Evolutionary conservation across 1,140 invertebrate genomes (phyloP), one percentile per base, ranked within the genome.

Genomic region (Drosophila dunni): DNA sequence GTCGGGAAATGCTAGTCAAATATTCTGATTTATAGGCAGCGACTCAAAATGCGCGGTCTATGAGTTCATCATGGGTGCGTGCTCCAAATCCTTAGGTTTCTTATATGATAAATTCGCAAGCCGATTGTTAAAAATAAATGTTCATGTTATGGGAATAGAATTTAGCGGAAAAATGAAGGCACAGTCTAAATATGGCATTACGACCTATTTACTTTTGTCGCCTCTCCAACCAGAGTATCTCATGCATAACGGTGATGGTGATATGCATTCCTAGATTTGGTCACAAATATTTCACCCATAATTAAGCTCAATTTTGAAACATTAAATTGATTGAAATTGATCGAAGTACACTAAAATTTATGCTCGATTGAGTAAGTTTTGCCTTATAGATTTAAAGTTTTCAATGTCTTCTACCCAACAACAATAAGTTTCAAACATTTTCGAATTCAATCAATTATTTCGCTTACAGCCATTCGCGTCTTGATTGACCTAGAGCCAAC

Each of bases 251-350:
- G 58, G 46, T 50, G 24, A 29, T 29, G 24, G 13, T 29, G 45
- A 7, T 63, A 54, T 65, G 57, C 46, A 51, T 74, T 84, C 60
- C 64, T 74, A 62, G 33, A 51, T 53, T 29, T 29, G 24, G 24
- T 29, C 24, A 29, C 54, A 33, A 57, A 61, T 44, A 71, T 77
- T 80, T 88, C 77, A 89, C 70, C 70, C 58, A 61, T 62, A 65
- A 88, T 89, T 86, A 86, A 78, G 83, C 68, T 79, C 79, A 89
- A 83, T 77, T 86, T 89, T 63, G 38, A 78, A 76, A 77, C 83
- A 89, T 86, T 83, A 75, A 72, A 53, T 45, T 36, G 56, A 61
- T 78, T 82, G 61, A 50, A 78, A 29, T 5, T 6, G 24, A 78
- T 15, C 13, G 15, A 13, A 40, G 10, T 29, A 45, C 45, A 38